Base-by-base conservation (phyloP, 2,797 vertebrate species). In the Myotis pilosus region DNA sequence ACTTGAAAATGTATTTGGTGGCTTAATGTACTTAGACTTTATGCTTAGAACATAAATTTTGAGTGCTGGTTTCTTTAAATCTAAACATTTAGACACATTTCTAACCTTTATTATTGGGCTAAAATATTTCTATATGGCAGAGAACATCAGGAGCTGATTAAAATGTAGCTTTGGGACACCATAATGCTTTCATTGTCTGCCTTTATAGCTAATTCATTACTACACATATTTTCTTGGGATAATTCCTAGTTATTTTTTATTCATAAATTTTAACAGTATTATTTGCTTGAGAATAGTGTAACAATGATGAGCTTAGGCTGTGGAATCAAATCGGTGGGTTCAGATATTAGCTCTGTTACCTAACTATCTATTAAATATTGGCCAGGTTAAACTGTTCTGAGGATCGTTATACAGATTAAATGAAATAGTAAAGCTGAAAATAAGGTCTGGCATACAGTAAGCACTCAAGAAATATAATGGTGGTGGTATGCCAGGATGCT, bases 21-120 rank as follows among this genome's bases (percentile, higher is more conserved):
- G 88, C 66, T 94, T 93, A 72, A 89, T 89, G 53, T 88, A 94
- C 47, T 95, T 92, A 68, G 0, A 36, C 19, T 86, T 78, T 92
- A 64, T 82, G 47, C 82, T 79, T 82, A 80, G 53, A 94, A 76
- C 93, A 38, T 84, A 93, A 93, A 83, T 66, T 95, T 95, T 81
- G 51, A 74, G 15, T 75, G 49, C 62, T 95, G 36, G 86, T 47
- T 87, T 92, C 57, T 91, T 95, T 62, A 91, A 94, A 89, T 94
- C 19, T 89, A 69, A 94, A 89, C 60, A 69, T 90, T 92, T 80
- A 84, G 71, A 79, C 93, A 93, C 76, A 75, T 86, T 68, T 78
- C 16, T 76, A 76, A 75, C 38, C 17, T 95, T 93, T 91, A 84
- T 88, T 88, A 85, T 60, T 68, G 25, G n/a, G 38, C 60, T 89